Percentiles rank a stretch among this genome's conserved stretches.
Conservation (phyloP, 2,888 invertebrate genomes). For the Synanthedon andrenaeformis region DNA sequence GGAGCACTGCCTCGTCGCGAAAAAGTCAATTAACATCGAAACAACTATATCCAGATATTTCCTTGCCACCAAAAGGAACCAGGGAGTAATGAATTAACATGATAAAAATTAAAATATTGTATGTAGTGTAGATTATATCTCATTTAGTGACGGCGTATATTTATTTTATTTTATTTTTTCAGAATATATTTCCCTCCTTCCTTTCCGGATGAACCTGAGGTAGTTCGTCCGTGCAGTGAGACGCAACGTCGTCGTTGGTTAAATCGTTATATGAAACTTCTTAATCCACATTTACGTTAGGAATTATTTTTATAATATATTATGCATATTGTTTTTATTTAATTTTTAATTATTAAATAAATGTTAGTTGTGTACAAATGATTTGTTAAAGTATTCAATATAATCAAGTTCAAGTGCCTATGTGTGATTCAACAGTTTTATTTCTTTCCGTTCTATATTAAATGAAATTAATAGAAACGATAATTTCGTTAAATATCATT, state of each 20-base stretch:
- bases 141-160: too few species aligned
- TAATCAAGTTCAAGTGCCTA: neutral
- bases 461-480: too few species aligned
- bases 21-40: conserved; percentile 21
- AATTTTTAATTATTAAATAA: neutral
- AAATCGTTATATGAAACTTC: conserved; percentile 31
- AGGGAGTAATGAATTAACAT: conserved; percentile 23
- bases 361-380: too few species aligned
- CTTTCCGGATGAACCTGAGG: conserved; percentile 34
- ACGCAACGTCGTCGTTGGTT: conserved; percentile 47
- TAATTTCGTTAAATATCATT: too few species aligned
- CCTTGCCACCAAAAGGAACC: conserved; percentile 24
- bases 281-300: conserved; percentile 14
- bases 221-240: conserved; percentile 29
- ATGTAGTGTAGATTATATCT: neutral
- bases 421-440: too few species aligned
- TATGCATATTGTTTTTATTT: neutral
- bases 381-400: neutral
- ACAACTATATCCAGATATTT: conserved; percentile 35
- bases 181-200: conserved; percentile 31
- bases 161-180: neutral
- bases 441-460: too few species aligned
- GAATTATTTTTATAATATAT: neutral
- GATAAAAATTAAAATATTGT: neutral
- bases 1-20: conserved; percentile 19